phyloP scores from a whole-genome alignment of 2,113 vertebrate genomes.

The Symphodus melops region DNA sequence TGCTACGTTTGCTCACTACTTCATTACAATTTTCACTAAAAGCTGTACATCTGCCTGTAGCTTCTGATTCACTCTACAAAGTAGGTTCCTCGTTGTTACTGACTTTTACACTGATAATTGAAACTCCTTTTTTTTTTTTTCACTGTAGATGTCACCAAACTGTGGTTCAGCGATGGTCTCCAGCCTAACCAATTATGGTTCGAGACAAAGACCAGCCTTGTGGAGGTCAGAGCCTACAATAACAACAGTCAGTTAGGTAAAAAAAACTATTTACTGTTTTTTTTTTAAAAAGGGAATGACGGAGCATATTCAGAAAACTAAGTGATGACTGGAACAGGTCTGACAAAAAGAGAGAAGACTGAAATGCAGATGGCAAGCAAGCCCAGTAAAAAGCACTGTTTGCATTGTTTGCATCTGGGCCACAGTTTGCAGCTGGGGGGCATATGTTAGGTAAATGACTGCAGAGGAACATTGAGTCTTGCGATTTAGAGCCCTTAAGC shows the following conservation, averaged over 20 bases:
- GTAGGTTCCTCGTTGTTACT: not conserved
- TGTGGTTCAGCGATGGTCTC: constrained; percentile 88
- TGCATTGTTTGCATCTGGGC: not conserved
- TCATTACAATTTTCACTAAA: not conserved
- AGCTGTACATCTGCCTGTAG: not conserved
- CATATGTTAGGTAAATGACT: no score
- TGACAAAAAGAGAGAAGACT: not conserved
- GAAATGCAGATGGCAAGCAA: not conserved
- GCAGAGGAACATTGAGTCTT: no score
- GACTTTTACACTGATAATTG: not conserved
- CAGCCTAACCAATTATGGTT: constrained; percentile 87
- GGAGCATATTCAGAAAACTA: not conserved
- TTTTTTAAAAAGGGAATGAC: not conserved
- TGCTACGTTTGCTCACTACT: not conserved
- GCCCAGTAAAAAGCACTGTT: not conserved
- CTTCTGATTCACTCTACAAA: not conserved
- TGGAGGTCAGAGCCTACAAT: constrained; percentile 86
- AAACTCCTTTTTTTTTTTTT: not conserved
- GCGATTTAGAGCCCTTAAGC: not conserved
- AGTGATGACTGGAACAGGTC: not conserved
- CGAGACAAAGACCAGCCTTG: constrained; percentile 81
- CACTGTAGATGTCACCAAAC: constrained; percentile 78
- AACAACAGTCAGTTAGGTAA: constrained; percentile 87
- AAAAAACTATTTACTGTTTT: not conserved
- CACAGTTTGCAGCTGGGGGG: not conserved